Percentiles rank a stretch among this genome's conserved stretches.
These are phyloP conservation scores for Lagopus leucura DNA, from an alignment of 2,113 vertebrate species.

Conservation along the genomic window DNA sequence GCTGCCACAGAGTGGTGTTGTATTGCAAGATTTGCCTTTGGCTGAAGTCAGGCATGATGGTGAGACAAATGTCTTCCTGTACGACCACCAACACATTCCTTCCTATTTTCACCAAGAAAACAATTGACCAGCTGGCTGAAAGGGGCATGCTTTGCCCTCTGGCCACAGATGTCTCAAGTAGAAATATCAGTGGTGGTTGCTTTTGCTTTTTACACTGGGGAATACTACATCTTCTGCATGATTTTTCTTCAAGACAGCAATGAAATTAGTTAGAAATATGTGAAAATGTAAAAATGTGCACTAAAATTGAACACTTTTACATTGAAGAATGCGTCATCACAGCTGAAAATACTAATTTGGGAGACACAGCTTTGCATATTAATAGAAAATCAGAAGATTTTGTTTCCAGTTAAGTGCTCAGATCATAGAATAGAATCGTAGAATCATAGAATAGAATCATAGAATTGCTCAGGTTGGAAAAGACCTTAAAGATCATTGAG, in stretches of 20 bases:
- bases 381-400: background rate
- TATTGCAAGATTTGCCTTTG: background rate
- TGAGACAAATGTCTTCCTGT: background rate
- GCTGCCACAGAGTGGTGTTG: background rate
- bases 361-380: background rate
- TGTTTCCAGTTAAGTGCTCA: background rate
- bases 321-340: background rate
- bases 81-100: background rate
- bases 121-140: background rate
- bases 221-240: background rate
- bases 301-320: background rate
- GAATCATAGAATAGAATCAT: no score
- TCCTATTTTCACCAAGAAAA: background rate
- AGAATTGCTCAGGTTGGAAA: no score
- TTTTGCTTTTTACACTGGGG: background rate
- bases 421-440: no score
- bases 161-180: background rate
- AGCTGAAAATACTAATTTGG: background rate
- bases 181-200: background rate
- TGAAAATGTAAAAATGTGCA: background rate
- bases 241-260: background rate
- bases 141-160: background rate
- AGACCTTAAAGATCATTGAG: no score
- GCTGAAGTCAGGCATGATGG: background rate
- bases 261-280: background rate